Conservation (phyloP, 2,113 vertebrate species). For the Odocoileus virginianus region DNA sequence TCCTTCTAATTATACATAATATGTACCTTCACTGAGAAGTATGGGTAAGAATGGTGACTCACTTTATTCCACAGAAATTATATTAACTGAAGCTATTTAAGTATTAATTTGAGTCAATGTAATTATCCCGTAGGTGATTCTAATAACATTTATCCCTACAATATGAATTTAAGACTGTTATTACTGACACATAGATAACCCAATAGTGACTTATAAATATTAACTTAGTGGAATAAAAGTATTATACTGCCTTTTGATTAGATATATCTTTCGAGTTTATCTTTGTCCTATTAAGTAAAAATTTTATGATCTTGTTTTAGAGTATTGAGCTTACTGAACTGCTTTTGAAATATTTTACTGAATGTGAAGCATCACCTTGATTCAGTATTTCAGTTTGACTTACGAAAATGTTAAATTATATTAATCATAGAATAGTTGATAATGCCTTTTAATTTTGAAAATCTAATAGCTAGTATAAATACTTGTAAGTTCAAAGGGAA, state of each 20-base stretch:
- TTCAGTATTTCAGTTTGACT: background rate
- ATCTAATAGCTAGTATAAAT: background rate
- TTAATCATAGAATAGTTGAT: background rate
- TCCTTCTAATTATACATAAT: background rate
- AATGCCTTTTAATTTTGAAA: background rate
- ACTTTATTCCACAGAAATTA: conserved; percentile 41
- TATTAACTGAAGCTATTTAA: conserved; percentile 57
- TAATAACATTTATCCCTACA: conserved; percentile 44
- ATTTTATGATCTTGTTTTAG: conserved; percentile 46
- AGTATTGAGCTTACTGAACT: conserved; percentile 16
- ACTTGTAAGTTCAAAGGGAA: background rate
- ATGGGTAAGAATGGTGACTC: background rate
- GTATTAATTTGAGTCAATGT: conserved; percentile 48
- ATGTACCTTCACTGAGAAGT: background rate
- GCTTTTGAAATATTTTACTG: conserved; percentile 29
- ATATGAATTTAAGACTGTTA: background rate
- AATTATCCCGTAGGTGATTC: conserved; percentile 52
- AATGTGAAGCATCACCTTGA: background rate
- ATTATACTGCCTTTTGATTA: conserved; percentile 28
- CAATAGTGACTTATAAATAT: conserved; percentile 65
- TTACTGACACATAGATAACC: conserved; percentile 51
- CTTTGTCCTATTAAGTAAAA: conserved; percentile 64
- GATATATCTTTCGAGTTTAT: conserved; percentile 44
- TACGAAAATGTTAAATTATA: background rate
- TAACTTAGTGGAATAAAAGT: conserved; percentile 59